Evolutionary conservation across 92 coral and sea anemone genomes (phyloP).

Genomic region (Diadumene lineata): DNA sequence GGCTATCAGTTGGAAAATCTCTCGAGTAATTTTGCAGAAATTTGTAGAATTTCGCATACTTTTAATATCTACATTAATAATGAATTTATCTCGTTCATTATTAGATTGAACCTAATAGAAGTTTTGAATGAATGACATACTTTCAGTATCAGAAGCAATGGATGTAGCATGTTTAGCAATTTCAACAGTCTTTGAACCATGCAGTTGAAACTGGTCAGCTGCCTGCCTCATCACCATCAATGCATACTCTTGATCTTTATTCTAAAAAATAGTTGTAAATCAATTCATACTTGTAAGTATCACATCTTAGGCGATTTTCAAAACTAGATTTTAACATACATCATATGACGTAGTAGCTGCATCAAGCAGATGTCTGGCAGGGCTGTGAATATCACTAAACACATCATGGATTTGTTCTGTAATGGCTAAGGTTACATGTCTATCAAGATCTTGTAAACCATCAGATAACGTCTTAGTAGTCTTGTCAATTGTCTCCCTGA

Average conservation of each 20-base stretch:
- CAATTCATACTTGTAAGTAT: neutral
- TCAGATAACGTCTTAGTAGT: conserved; percentile 69
- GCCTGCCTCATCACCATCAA: conserved; percentile 40
- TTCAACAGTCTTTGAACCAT: conserved; percentile 59
- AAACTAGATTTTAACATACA: too few relatives aligned
- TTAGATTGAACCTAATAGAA: neutral
- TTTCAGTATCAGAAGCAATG: conserved; percentile 75
- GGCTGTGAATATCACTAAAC: conserved; percentile 85
- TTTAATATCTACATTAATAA: too few relatives aligned
- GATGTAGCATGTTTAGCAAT: conserved; percentile 89
- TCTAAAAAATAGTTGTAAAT: conserved; percentile 25
- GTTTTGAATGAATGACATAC: conserved; percentile 39
- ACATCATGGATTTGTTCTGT: conserved; percentile 76
- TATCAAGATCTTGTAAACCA: conserved; percentile 80
- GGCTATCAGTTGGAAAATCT: too few relatives aligned
- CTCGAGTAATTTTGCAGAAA: too few relatives aligned
- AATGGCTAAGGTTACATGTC: conserved; percentile 82
- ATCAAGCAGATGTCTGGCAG: conserved; percentile 74
- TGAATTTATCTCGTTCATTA: too few relatives aligned
- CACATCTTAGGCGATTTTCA: too few relatives aligned
- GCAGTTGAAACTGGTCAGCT: conserved; percentile 74
- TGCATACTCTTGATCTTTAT: conserved; percentile 61
- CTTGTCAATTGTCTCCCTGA: conserved; percentile 69
- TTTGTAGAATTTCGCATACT: too few relatives aligned
- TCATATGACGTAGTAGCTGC: conserved; percentile 72